These are phyloP conservation scores for Adineta ricciae DNA, from an alignment of 2,888 invertebrate species.

Conservation along the genomic window DNA sequence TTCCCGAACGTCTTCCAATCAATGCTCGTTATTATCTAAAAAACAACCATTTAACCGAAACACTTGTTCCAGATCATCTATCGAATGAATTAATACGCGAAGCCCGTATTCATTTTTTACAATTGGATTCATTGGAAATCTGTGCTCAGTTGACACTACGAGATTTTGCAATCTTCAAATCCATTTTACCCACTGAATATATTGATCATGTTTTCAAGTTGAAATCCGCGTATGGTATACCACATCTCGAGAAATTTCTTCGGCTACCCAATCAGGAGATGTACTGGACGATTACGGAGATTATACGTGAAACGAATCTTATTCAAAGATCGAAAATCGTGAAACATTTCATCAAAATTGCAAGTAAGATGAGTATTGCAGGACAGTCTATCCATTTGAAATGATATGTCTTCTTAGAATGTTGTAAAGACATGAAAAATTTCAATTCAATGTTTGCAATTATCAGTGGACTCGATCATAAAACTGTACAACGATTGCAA, in stretches of 20 bases:
- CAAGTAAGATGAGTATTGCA: slow-evolving; percentile 36
- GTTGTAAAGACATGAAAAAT: slow-evolving; percentile 91
- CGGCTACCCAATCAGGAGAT: slow-evolving; percentile 66
- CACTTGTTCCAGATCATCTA: slow-evolving; percentile 33
- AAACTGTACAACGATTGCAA: slow-evolving; percentile 77
- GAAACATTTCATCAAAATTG: slow-evolving; percentile 66
- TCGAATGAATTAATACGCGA: slow-evolving; percentile 73
- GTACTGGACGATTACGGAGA: slow-evolving; percentile 99
- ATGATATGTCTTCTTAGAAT: not conserved
- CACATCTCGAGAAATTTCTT: not conserved
- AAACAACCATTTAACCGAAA: slow-evolving; percentile 60
- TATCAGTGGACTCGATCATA: slow-evolving; percentile 87
- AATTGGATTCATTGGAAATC: slow-evolving; percentile 74
- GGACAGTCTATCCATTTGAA: not conserved
- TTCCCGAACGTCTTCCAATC: slow-evolving; percentile 82
- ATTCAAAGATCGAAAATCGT: slow-evolving; percentile 80
- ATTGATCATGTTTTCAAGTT: slow-evolving; percentile 59
- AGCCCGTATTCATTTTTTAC: slow-evolving; percentile 62
- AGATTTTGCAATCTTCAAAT: slow-evolving; percentile 79
- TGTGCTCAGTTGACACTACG: slow-evolving; percentile 89
- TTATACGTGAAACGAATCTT: slow-evolving; percentile 83
- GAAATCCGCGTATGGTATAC: slow-evolving; percentile 45
- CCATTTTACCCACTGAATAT: slow-evolving; percentile 86
- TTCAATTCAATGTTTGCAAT: slow-evolving; percentile 99
- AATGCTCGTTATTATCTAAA: slow-evolving; percentile 78